phyloP scores from a whole-genome alignment of 1,140 invertebrate species.

The Caenorhabditis remanei region DNA sequence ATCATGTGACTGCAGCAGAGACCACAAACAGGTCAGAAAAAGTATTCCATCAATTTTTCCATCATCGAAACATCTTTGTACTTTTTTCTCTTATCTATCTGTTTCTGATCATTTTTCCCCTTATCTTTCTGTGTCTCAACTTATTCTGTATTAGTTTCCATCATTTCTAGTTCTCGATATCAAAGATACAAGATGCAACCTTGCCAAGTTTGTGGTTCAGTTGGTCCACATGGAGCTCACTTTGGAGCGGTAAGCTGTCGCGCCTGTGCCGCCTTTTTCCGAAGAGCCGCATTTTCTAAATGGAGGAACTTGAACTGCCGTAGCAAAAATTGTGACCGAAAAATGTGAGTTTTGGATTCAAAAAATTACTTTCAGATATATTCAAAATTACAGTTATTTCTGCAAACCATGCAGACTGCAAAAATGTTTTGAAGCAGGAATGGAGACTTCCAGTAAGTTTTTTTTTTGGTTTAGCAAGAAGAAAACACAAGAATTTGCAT shows the following conservation, averaged over 20 bases:
- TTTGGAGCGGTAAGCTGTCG: conserved; percentile 55
- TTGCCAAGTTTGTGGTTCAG: background rate
- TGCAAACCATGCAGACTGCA: conserved; percentile 39
- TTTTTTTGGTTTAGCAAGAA: background rate
- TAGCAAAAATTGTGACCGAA: background rate
- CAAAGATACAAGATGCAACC: background rate
- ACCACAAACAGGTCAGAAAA: too few species aligned
- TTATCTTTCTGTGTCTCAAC: too few species aligned
- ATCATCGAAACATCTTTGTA: background rate
- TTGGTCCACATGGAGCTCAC: conserved; percentile 24
- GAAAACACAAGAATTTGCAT: background rate
- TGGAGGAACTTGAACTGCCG: background rate
- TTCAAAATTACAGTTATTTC: background rate
- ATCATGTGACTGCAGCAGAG: too few species aligned
- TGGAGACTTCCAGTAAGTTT: conserved; percentile 29
- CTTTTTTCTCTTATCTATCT: background rate
- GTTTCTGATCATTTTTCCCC: too few species aligned
- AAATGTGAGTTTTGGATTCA: background rate
- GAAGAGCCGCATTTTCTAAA: conserved; percentile 32
- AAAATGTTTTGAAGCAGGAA: conserved; percentile 51
- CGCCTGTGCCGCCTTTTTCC: conserved; percentile 59
- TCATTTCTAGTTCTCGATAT: too few species aligned
- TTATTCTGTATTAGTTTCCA: too few species aligned
- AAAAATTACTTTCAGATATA: background rate
- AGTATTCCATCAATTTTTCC: background rate